Conservation (phyloP, 2,797 vertebrate genomes). For the Coracias cyanogaster region DNA sequence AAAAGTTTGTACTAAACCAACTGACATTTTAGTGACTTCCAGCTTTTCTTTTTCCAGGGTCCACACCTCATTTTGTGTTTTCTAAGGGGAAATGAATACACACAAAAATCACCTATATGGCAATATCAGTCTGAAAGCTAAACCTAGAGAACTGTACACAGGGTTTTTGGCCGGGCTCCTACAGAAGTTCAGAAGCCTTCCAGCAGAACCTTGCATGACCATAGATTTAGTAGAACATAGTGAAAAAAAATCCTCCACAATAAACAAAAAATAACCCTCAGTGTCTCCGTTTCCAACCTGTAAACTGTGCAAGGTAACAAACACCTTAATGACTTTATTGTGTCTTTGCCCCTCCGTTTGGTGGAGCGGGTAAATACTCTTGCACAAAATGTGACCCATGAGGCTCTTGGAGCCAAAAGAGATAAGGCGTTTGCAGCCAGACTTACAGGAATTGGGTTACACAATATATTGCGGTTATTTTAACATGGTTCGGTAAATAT, state of each 20-base stretch:
- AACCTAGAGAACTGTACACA: not conserved
- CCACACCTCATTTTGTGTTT: not conserved
- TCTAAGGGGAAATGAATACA: not conserved
- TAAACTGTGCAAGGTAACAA: not conserved
- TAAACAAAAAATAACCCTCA: not conserved
- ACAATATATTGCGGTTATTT: slow-evolving; percentile 1
- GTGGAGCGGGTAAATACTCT: not conserved
- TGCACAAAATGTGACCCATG: not conserved
- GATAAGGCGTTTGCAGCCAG: not conserved
- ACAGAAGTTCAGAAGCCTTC: not conserved
- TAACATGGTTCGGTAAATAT: not conserved
- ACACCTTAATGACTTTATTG: not conserved
- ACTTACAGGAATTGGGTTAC: slow-evolving; percentile 37
- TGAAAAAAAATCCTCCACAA: not conserved
- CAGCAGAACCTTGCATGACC: not conserved
- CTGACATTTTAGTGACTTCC: not conserved
- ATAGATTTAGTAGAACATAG: not conserved
- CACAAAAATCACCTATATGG: not conserved
- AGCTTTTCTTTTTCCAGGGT: not conserved
- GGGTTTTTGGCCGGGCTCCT: not conserved
- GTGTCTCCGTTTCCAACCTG: not conserved
- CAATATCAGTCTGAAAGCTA: not conserved
- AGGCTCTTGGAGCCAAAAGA: not conserved
- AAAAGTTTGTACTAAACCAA: not conserved
- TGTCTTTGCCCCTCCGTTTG: not conserved